Base-by-base conservation (phyloP, 2,113 vertebrate genomes). In the Spheniscus mendiculus region DNA sequence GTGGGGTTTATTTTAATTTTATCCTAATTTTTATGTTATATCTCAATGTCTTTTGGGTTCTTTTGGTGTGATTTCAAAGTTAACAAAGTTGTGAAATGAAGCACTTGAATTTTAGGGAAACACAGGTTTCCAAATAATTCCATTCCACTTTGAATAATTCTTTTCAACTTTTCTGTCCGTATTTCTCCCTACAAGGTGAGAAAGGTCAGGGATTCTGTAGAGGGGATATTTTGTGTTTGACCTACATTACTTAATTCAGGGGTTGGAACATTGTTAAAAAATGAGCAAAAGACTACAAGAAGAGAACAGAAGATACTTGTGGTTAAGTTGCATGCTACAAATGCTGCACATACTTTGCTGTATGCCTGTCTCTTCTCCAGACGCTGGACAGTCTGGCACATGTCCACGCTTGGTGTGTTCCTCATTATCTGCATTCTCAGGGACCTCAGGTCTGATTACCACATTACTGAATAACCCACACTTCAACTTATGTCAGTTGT, bases 381-480 rank as follows among this genome's bases (percentile, higher is more conserved):
- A 67, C 17, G 13, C 8, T 65, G 81, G 44, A 36, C 47, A 82
- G 32, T 52, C 83, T 94, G 93, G 83, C n/a, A 79, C 19, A 52
- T 67, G 47, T 59, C 87, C 61, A 32, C 4, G 4, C 56, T 85
- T 89, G 67, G 45, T 87, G 40, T 93, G 90, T 90, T 96, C 53
- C 70, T 93, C 74, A 63, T 95, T 95, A 79, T 87, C 84, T 94
- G 70, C 81, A 76, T 94, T 95, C 73, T 58, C 49, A 65, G 53
- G 17, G 49, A 61, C 40, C 40, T 89, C 59, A 42, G 65, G 17
- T 87, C 18, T 17, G 73, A 59, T 91, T 82, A 38, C 52, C 63
- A 78, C 63, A 52, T 91, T 74, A 72, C 34, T n/a, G 47, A 93
- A 44, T 82, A 91, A 59, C 53, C 44, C 82, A 71, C 7, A 1